Evolutionary conservation across 2,797 vertebrate species (phyloP), one percentile per base, ranked within the genome.

Genomic region (Bradypodion ventrale): DNA sequence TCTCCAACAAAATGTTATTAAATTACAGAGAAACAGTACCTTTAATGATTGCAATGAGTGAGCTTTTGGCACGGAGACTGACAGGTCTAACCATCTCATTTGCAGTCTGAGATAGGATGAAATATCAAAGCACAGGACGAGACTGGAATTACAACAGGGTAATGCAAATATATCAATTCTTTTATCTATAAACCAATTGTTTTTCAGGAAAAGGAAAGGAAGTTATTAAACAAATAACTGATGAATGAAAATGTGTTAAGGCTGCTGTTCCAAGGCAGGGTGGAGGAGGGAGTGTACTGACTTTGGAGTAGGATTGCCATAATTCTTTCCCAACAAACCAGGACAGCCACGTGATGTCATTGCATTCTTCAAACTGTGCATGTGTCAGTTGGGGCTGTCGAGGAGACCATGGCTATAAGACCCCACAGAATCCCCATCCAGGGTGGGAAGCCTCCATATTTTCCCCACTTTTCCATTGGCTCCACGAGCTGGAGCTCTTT

Each of bases 1-100:
- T 89, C 90, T 93, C 88, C 78, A 87, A 65, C 29, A 60, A 77
- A 78, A 83, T 79, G 76, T 90, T 87, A 86, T 87, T 87, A 91
- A 91, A 93, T 91, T 89, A 92, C 79, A 91, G 92, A 76, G 89
- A 94, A 94, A 94, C 92, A 93, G 83, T 90, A 92, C 85, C 75
- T 87, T 89, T 90, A 91, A 79, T 80, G 73, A 87, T 77, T 60
- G 86, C 80, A 77, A 32, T 60, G 44, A 75, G 56, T 86, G 88
- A 90, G 86, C 89, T 66, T 60, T 65, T 85, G 83, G 88, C 91
- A 92, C 87, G 85, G 76, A 70, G 87, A 90, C 76, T 85, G 92
- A 88, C 88, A 85, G 42, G 46, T 84, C 88, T 90, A 93, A 94
- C 83, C 91, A 89, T 79, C 82, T 79, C 84, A 75, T 87, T 89